These are phyloP conservation scores for Gopherus flavomarginatus DNA, from an alignment of 2,113 vertebrate species.

Conservation along the genomic window DNA sequence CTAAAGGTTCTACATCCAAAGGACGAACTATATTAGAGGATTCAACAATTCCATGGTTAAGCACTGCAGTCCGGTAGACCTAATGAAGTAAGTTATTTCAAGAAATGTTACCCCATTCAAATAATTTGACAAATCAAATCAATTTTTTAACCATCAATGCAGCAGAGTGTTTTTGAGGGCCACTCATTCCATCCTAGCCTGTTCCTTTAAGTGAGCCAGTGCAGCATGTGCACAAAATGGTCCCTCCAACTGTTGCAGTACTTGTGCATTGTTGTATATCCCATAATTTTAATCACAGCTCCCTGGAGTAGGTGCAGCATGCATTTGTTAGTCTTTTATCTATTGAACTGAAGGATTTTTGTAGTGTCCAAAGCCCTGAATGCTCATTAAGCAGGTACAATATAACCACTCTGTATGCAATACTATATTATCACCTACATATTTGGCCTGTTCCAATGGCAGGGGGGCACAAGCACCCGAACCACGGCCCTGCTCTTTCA, in stretches of 20 bases:
- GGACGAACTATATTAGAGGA: background rate
- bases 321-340: background rate
- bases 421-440: background rate
- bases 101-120: background rate
- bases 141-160: background rate
- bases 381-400: background rate
- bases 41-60: background rate
- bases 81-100: background rate
- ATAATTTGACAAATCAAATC: background rate
- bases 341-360: background rate
- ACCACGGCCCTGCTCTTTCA: too few relatives aligned
- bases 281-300: background rate
- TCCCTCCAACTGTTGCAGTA: background rate
- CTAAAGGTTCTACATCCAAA: background rate
- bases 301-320: background rate
- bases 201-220: background rate
- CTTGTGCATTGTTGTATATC: background rate
- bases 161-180: background rate
- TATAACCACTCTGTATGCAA: background rate
- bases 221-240: background rate
- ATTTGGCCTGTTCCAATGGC: background rate
- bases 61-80: background rate
- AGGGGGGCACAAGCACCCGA: too few relatives aligned
- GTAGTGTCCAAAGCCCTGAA: background rate
- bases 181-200: background rate